Percentiles rank a stretch among this genome's conserved stretches.
These are phyloP conservation scores for Acleris cristana DNA, from an alignment of 2,888 invertebrate species.

Conservation along the genomic window DNA sequence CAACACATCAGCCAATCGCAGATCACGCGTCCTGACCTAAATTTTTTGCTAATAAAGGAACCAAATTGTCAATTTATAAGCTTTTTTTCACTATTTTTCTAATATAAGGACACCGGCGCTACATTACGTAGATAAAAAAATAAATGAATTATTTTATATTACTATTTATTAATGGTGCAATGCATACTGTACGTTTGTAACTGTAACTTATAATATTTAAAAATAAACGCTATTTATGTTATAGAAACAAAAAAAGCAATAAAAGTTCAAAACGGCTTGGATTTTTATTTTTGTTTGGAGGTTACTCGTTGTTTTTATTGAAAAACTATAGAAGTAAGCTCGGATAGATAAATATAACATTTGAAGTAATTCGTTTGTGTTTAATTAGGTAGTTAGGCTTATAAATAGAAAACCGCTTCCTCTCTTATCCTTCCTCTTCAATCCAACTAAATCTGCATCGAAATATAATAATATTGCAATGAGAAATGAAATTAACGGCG, in stretches of 20 bases:
- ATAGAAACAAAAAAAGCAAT: constrained; percentile 81
- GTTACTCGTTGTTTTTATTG: constrained; percentile 34
- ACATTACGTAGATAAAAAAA: constrained; percentile 66
- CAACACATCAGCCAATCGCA: constrained; percentile 65
- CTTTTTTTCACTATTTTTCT: constrained; percentile 80
- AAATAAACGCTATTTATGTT: constrained; percentile 84
- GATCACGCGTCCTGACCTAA: constrained; percentile 75
- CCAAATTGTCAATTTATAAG: constrained; percentile 67
- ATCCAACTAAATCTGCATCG: background rate
- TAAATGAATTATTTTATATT: constrained; percentile 80
- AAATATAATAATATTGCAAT: background rate
- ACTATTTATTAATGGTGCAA: constrained; percentile 82
- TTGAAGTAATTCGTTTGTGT: constrained; percentile 29
- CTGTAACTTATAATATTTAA: constrained; percentile 81
- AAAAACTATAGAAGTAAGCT: constrained; percentile 38
- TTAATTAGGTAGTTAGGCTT: constrained; percentile 25
- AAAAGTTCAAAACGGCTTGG: constrained; percentile 75
- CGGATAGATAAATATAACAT: constrained; percentile 35
- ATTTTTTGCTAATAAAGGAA: constrained; percentile 76
- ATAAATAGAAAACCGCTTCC: background rate
- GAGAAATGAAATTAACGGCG: background rate
- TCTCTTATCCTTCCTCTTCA: constrained; percentile 11
- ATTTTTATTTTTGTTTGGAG: constrained; percentile 58
- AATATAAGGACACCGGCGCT: constrained; percentile 71
- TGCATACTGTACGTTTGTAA: constrained; percentile 80